Conservation (phyloP, 2,888 invertebrate genomes). For the Rhagophthalmus giganteus region DNA sequence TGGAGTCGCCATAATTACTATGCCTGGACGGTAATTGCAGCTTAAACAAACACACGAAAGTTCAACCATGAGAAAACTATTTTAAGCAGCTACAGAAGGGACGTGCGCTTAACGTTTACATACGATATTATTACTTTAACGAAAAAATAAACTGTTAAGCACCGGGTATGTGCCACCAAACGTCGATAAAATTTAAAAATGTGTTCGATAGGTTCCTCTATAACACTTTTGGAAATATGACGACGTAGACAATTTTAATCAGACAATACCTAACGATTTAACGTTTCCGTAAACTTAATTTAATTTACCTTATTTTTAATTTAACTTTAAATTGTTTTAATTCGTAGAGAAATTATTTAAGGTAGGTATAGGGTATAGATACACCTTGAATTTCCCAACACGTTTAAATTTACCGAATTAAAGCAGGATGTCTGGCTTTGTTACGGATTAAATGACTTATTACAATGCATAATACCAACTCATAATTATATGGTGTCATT, state of each 20-base stretch:
- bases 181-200: neutral
- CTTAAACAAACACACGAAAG: slow-evolving; percentile 54
- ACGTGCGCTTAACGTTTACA: slow-evolving; percentile 3
- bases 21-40: slow-evolving; percentile 52
- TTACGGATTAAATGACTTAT: slow-evolving; percentile 5
- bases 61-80: slow-evolving; percentile 41
- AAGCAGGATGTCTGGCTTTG: slow-evolving; percentile 10
- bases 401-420: neutral
- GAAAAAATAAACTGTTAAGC: slow-evolving; percentile 2
- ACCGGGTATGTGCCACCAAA: too few relatives aligned
- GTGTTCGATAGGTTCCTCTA: neutral
- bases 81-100: slow-evolving; percentile 5
- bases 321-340: too few relatives aligned
- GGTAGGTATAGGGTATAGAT: too few relatives aligned
- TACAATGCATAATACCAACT: neutral
- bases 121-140: slow-evolving; percentile 4
- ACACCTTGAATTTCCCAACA: neutral
- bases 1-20: slow-evolving; percentile 55
- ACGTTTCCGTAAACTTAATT: neutral
- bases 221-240: neutral
- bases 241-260: too few relatives aligned
- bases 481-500: slow-evolving; percentile 8
- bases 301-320: slow-evolving; percentile 1
- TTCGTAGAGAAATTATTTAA: too few relatives aligned
- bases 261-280: neutral